Evolutionary conservation across 2,113 vertebrate genomes (phyloP), one percentile per base, ranked within the genome.

Genomic region (Gallinago jamesoni): DNA sequence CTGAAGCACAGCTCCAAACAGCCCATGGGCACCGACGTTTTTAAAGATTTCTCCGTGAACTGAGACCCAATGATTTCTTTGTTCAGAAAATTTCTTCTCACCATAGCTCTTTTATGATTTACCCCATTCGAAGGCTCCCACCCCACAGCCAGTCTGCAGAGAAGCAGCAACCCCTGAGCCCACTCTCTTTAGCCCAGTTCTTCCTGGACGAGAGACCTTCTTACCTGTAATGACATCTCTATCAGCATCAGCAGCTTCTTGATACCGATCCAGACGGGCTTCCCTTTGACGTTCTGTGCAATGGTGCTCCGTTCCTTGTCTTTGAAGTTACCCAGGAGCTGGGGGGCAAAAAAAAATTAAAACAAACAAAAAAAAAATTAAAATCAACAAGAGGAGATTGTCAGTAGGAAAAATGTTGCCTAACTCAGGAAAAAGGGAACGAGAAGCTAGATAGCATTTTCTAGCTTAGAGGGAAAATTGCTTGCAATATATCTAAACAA

Each of bases 171-270:
- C n/a, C 53, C 45, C 55, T 17, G 8, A 53, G 9, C 14, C 12
- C 11, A 11, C 37, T 75, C 25, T 1, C 0, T 47, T 52, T 12
- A 55, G 5, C 41, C 45, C 56, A 50, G 14, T 1, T 37, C 76
- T 14, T 22, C 63, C 79, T 41, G 64, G 60, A 50, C 47, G 81
- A 93, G n/a, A 68, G 41, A 24, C 30, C 15, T 21, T 77, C 98
- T 98, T 88, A 99, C 99, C 98, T 99, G 99, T 47, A 98, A 90
- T 7, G 99, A 98, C 99, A 99, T 99, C 97, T 99, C 99, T 39
- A 99, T 99, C 96, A 99, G 97, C 99, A 99, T 99, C 76, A 99
- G 98, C 90, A 99, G 96, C 98, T 99, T 99, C 90, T 99, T 99
- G 85, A 99, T 99, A 31, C 99, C 99, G 9, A 99, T 99, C 98